A percentile compares a stretch with the other conserved stretches of the same genome.
Evolutionary conservation across 2,888 invertebrate genomes (phyloP).

Genomic region (Yponomeuta evonymella): DNA sequence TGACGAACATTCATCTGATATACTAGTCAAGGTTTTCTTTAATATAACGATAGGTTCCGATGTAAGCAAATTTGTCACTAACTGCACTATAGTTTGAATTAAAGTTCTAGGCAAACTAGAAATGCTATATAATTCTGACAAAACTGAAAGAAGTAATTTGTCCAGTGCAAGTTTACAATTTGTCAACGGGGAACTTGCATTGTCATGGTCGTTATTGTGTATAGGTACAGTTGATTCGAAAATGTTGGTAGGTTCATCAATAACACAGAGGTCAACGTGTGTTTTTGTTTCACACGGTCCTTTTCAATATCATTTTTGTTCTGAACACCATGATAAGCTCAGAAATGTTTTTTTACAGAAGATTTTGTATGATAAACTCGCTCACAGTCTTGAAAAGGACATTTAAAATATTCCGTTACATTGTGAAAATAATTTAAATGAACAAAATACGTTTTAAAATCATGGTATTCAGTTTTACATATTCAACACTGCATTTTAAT

Average conservation of each 20-base stretch:
- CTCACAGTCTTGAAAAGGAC: conserved; percentile 6
- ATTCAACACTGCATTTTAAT: no score
- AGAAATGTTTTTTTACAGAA: conserved; percentile 9
- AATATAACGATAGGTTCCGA: no score
- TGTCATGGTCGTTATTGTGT: neutral
- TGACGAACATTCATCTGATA: no score
- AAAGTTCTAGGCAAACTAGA: conserved; percentile 10
- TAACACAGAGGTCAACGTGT: no score
- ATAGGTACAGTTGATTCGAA: no score
- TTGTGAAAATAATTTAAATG: conserved; percentile 11
- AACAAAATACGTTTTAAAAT: conserved; percentile 11
- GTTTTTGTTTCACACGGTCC: no score
- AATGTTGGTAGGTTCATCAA: no score
- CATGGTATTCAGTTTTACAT: neutral
- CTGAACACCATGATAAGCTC: no score
- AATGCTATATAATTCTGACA: conserved; percentile 10
- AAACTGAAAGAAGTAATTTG: conserved; percentile 7
- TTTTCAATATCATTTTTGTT: no score
- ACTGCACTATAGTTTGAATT: conserved; percentile 9
- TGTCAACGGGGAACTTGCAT: neutral
- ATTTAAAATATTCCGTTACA: conserved; percentile 11
- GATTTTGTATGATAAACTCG: conserved; percentile 8
- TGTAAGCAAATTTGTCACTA: no score
- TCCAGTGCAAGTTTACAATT: neutral
- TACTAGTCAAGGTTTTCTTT: no score